Conservation (phyloP, 2,113 vertebrate genomes). For the Piprites chloris region DNA sequence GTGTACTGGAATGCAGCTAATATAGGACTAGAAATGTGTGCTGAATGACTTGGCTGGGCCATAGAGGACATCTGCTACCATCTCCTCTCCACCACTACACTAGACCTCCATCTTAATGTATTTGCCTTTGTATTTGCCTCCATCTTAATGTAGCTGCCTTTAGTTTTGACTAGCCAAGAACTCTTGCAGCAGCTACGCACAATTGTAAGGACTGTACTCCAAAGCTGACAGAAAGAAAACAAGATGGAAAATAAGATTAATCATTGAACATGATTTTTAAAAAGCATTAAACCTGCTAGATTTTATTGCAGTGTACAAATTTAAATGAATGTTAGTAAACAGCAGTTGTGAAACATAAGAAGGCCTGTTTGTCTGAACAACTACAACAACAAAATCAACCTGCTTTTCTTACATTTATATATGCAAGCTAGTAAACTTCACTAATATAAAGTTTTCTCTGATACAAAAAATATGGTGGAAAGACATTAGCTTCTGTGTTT, state of each 20-base stretch:
- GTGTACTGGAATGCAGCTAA: neutral
- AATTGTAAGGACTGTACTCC: neutral
- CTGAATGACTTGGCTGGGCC: neutral
- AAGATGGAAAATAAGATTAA: neutral
- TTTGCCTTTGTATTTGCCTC: neutral
- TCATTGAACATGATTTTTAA: neutral
- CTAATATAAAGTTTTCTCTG: neutral
- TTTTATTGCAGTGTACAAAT: neutral
- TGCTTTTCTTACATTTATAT: neutral
- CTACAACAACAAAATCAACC: neutral
- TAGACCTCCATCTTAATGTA: neutral
- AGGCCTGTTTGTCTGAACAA: neutral
- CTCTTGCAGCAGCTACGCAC: rapidly evolving
- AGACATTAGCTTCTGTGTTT: neutral
- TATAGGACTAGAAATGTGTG: neutral
- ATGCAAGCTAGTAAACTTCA: neutral
- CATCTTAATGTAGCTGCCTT: neutral
- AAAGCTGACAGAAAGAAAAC: neutral
- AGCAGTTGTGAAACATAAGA: neutral
- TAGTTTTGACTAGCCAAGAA: neutral
- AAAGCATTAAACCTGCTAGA: neutral
- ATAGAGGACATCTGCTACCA: neutral
- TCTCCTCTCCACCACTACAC: neutral
- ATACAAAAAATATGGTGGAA: neutral
- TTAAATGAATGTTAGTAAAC: neutral